These are phyloP conservation scores for Papilio glaucus DNA, from an alignment of 1,140 invertebrate genomes.

Conservation along the genomic window DNA sequence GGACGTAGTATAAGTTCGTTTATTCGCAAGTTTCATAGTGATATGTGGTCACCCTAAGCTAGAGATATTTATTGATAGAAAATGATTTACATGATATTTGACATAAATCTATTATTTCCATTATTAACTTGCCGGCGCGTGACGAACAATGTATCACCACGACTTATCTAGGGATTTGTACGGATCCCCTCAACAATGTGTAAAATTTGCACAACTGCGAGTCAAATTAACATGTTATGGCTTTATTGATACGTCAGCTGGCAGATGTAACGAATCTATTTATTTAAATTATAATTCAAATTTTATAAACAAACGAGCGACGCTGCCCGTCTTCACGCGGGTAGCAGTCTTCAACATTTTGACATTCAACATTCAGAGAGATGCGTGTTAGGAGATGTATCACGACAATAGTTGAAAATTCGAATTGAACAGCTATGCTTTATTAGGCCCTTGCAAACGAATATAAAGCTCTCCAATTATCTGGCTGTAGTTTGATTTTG, in stretches of 20 bases:
- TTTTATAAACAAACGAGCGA: background rate
- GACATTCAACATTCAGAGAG: no score
- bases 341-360: background rate
- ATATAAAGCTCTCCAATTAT: background rate
- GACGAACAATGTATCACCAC: slow-evolving; percentile 43
- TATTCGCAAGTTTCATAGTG: background rate
- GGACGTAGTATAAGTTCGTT: background rate
- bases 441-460: background rate
- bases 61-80: slow-evolving; percentile 1
- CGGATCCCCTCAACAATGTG: slow-evolving; percentile 8
- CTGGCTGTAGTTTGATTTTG: background rate
- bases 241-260: slow-evolving; percentile 3
- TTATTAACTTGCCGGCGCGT: slow-evolving; percentile 42
- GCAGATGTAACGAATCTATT: slow-evolving; percentile 35
- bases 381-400: no score
- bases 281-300: background rate
- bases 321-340: background rate
- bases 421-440: background rate
- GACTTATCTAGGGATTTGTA: slow-evolving; percentile 38
- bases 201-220: background rate
- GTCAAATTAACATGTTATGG: background rate
- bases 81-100: slow-evolving; percentile 9
- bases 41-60: slow-evolving; percentile 17
- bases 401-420: background rate
- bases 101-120: slow-evolving; percentile 36